A percentile compares a stretch with the other conserved stretches of the same genome.
phyloP scores from a whole-genome alignment of 2,113 vertebrate genomes.

The Periophthalmodon schlosseri region DNA sequence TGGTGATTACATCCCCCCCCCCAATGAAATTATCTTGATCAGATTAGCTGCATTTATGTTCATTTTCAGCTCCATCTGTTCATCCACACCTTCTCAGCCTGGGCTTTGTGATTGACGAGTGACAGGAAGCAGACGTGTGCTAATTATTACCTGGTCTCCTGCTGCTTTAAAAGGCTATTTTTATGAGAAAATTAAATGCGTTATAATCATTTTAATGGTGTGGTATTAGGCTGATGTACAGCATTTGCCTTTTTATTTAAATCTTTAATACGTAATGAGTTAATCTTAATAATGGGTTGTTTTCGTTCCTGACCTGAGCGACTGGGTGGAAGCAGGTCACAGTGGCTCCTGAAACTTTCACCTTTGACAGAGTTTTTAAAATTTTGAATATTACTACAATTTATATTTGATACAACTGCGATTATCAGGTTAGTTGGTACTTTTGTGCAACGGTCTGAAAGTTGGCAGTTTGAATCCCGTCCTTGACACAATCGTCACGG shows the following conservation, averaged over 20 bases:
- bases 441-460: too few relatives aligned
- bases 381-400: too few relatives aligned
- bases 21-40: slow-evolving; percentile 40
- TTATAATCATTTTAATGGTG: background rate
- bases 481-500: too few relatives aligned
- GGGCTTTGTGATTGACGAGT: slow-evolving; percentile 5
- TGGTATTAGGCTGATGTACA: background rate
- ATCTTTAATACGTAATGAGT: too few relatives aligned
- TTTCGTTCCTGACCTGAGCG: too few relatives aligned
- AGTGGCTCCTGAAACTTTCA: too few relatives aligned
- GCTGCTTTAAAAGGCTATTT: background rate
- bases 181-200: background rate
- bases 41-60: slow-evolving; percentile 42
- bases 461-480: too few relatives aligned
- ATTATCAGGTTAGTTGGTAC: too few relatives aligned
- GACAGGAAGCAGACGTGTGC: slow-evolving; percentile 3
- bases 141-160: background rate
- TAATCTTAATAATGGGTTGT: too few relatives aligned
- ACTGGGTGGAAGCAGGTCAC: too few relatives aligned
- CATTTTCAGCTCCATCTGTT: slow-evolving; percentile 23
- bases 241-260: background rate
- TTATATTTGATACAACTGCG: too few relatives aligned
- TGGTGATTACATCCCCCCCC: slow-evolving; percentile 23
- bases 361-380: too few relatives aligned
- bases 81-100: slow-evolving; percentile 26